Base-by-base conservation (phyloP, 2,888 invertebrate genomes). In the Cryptosula pallasiana region DNA sequence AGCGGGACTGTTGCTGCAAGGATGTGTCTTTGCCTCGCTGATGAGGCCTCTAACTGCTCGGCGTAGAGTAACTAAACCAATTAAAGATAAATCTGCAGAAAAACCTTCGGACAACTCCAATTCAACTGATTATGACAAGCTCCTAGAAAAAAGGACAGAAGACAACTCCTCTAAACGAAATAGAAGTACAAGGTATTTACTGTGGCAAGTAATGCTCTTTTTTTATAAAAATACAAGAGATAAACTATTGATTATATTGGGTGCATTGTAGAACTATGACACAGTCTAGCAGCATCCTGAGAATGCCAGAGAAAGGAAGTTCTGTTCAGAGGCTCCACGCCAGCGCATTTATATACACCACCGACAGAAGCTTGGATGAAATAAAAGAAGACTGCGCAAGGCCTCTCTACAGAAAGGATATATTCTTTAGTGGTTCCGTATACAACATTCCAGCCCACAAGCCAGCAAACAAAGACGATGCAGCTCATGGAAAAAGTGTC, bases 401-500 rank as follows among this genome's bases (percentile, higher is more conserved):
- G 25, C 96, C 96, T 1, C 86, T 97, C 86, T 95, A 95, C 5
- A 89, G 95, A 72, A 95, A 95, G 82, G 98, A 98, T 86, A 96
- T 97, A 81, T 97, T 98, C 88, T 97, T 97, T 86, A 94, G 95
- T 1, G 96, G 98, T 35, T 95, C 95, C 69, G 92, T 98, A 34
- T 88, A 91, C 74, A 93, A 97, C 86, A 88, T 98, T 78, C 94
- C 80, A 45, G 45, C 9, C 5, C 20, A 45, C 45, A 45, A 45
- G 20, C 5, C 45, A 45, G 20, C 45, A 45, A 45, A 45, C 20
- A 20, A 20, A 13, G 45, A 45, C 45, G 20, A 45, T 20, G 45
- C 45, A 45, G 45, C 5, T 13, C 5, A 20, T 13, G 45, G 45
- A 13, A 20, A 5, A 13, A 45, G 45, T 45, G 45, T 45, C 45